Evolutionary conservation across 2,797 vertebrate genomes (phyloP).

Genomic region (Enteromius mattozi): DNA sequence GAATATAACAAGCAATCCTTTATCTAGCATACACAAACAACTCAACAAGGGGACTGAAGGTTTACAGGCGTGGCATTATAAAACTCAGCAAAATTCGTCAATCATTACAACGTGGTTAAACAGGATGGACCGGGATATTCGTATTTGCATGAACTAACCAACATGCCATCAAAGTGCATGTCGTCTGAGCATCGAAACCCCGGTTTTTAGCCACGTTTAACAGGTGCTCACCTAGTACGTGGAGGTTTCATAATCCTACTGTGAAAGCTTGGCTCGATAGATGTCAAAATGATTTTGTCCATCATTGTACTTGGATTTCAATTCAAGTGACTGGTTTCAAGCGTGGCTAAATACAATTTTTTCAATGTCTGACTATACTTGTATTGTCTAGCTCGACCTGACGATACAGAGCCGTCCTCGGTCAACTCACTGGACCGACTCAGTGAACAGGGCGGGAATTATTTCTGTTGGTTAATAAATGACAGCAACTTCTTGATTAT

Average conservation of each 20-base stretch:
- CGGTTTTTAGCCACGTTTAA: not conserved
- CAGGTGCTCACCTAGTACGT: constrained; percentile 33
- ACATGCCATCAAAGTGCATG: not conserved
- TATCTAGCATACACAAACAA: not conserved
- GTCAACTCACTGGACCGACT: constrained; percentile 2
- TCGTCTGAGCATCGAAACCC: not conserved
- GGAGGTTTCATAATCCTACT: not conserved
- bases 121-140: not conserved
- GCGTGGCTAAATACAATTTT: too few species aligned
- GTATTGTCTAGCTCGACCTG: not conserved
- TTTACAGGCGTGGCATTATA: constrained; percentile 5
- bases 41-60: not conserved
- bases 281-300: constrained; percentile 6
- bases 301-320: not conserved
- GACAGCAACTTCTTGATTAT: not conserved
- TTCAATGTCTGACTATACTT: not conserved
- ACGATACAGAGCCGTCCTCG: not conserved
- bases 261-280: not conserved
- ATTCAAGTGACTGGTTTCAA: not conserved
- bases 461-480: not conserved
- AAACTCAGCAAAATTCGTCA: not conserved
- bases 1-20: not conserved
- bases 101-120: constrained; percentile 41
- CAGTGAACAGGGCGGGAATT: not conserved
- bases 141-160: constrained; percentile 29